Percentiles rank a stretch among this genome's conserved stretches.
Conservation (phyloP, 2,797 vertebrate genomes). For the Pyrocephalus nanus region DNA sequence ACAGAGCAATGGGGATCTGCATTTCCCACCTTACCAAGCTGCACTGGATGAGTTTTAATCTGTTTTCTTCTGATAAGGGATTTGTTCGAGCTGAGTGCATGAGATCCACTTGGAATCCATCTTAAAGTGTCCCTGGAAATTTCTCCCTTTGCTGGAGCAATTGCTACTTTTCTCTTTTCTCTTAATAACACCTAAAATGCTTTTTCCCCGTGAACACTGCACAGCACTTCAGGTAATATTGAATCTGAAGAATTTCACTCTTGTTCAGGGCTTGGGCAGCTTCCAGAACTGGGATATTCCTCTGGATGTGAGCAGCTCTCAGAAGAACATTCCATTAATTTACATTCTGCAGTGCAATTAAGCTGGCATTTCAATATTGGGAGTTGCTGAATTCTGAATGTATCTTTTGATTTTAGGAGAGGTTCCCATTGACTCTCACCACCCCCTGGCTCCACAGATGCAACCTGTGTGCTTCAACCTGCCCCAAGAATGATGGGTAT, state of each 20-base stretch:
- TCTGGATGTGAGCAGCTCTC: not conserved
- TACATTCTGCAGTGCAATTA: slow-evolving; percentile 1
- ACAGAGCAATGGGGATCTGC: not conserved
- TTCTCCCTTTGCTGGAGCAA: not conserved
- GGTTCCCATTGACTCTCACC: not conserved
- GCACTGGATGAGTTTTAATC: not conserved
- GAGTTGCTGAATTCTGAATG: not conserved
- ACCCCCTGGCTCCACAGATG: not conserved
- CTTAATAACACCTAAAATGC: not conserved
- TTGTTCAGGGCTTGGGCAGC: not conserved
- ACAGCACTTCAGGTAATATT: not conserved
- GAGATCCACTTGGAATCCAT: not conserved
- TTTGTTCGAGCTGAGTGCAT: not conserved
- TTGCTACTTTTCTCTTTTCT: not conserved
- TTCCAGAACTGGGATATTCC: not conserved
- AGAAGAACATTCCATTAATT: not conserved
- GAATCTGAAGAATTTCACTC: not conserved
- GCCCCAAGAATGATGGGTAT: not conserved
- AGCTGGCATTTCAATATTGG: not conserved
- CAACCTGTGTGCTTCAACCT: not conserved
- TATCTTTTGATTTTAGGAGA: not conserved
- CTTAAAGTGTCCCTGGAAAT: not conserved
- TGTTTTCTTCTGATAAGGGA: not conserved
- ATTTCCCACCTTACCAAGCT: not conserved
- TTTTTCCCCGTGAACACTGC: not conserved